phyloP scores from a whole-genome alignment of 2,888 invertebrate genomes.

The Andrena chrysosceles region DNA sequence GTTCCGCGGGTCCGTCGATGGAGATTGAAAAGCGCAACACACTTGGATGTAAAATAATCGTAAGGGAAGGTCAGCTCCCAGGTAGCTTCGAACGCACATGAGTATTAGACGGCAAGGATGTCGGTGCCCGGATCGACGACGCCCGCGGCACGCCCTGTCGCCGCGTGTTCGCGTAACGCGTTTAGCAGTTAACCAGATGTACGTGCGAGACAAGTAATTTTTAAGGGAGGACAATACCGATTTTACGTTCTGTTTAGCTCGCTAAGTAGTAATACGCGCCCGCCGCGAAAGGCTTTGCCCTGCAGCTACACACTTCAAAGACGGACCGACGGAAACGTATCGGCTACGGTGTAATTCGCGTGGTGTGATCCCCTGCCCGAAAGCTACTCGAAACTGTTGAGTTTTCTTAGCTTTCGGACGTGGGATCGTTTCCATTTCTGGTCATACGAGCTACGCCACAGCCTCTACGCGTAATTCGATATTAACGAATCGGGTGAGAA shows the following conservation, averaged over 20 bases:
- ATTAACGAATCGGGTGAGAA: background rate
- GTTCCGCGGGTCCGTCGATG: slow-evolving; percentile 28
- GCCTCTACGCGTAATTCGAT: background rate
- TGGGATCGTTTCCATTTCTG: too few relatives aligned
- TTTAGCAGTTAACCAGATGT: slow-evolving; percentile 56
- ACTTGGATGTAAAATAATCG: background rate
- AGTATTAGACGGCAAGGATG: slow-evolving; percentile 9
- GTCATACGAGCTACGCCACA: too few relatives aligned
- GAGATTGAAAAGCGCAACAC: background rate
- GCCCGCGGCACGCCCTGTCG: slow-evolving; percentile 35
- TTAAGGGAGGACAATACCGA: slow-evolving; percentile 82
- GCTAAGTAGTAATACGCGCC: slow-evolving; percentile 63
- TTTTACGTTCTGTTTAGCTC: slow-evolving; percentile 74
- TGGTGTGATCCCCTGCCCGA: too few relatives aligned
- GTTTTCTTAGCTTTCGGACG: too few relatives aligned
- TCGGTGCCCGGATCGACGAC: background rate
- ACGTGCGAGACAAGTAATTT: slow-evolving; percentile 72
- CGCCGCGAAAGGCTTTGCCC: slow-evolving; percentile 58
- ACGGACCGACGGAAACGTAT: background rate
- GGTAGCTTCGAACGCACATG: slow-evolving; percentile 32
- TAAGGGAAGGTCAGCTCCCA: background rate
- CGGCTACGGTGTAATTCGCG: background rate
- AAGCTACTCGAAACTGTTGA: too few relatives aligned
- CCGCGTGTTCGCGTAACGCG: slow-evolving; percentile 40
- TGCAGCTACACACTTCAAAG: slow-evolving; percentile 32